A percentile compares a stretch with the other conserved stretches of the same genome.
Conservation (phyloP, 2,888 invertebrate genomes). For the Cynaeus angustus region DNA sequence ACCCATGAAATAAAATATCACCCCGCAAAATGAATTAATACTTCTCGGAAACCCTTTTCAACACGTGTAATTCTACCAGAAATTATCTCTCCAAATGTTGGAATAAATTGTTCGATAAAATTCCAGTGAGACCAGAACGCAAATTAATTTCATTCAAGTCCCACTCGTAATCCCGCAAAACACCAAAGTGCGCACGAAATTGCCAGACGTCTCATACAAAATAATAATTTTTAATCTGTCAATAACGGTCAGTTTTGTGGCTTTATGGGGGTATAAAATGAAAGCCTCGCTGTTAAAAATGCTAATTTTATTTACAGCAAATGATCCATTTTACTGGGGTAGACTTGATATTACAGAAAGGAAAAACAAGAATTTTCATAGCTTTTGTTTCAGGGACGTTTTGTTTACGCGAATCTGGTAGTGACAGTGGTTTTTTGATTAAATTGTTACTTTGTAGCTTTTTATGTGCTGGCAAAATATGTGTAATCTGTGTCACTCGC, state of each 20-base stretch:
- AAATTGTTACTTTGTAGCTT: neutral
- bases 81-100: neutral
- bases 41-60: neutral
- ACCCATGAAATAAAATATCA: neutral
- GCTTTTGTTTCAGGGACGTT: neutral
- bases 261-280: constrained; percentile 1
- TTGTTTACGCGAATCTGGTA: neutral
- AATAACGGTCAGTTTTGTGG: neutral
- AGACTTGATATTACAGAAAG: constrained; percentile 1
- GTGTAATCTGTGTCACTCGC: neutral
- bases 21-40: neutral
- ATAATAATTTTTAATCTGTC: constrained; percentile 8
- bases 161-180: neutral
- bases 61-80: neutral
- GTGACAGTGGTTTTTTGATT: neutral
- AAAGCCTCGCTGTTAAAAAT: constrained; percentile 2
- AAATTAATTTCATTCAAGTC: neutral
- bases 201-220: neutral
- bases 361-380: constrained; percentile 7
- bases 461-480: neutral
- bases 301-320: constrained; percentile 23
- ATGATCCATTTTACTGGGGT: constrained; percentile 5
- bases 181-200: constrained; percentile 3
- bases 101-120: no score
- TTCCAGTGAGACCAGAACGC: neutral